Percentiles rank a stretch among this genome's conserved stretches.
These are phyloP conservation scores for Drosophila mayri DNA, from an alignment of 1,140 invertebrate species.

Conservation along the genomic window DNA sequence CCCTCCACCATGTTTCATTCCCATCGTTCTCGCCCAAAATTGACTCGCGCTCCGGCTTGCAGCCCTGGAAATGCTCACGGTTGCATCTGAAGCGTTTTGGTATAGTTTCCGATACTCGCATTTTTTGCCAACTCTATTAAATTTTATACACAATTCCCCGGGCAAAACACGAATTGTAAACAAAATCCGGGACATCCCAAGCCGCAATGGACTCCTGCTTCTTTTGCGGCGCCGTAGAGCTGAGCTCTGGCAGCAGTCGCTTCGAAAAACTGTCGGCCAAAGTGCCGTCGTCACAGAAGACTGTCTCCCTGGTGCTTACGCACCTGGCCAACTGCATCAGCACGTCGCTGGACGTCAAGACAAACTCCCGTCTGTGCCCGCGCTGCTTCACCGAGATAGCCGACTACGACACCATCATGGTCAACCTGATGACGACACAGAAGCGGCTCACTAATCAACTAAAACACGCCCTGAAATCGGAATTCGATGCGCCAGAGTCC, in stretches of 20 bases:
- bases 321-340: conserved; percentile 76
- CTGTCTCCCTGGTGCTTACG: conserved; percentile 65
- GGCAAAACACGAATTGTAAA: conserved; percentile 34
- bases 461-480: conserved; percentile 58
- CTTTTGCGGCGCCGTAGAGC: conserved; percentile 70
- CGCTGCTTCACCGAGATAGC: conserved; percentile 70
- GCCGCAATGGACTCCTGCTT: conserved; percentile 64
- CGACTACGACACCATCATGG: conserved; percentile 78
- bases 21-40: not conserved
- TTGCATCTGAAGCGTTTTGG: conserved; percentile 46
- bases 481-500: conserved; percentile 36
- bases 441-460: conserved; percentile 65
- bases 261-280: conserved; percentile 58
- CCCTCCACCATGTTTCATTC: not conserved
- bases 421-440: conserved; percentile 74
- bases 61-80: conserved; percentile 34
- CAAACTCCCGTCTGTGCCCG: conserved; percentile 52
- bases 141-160: conserved; percentile 37
- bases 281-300: conserved; percentile 72
- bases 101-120: conserved; percentile 43
- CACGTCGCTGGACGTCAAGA: conserved; percentile 53
- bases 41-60: not conserved
- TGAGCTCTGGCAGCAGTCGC: conserved; percentile 28
- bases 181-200: conserved; percentile 37
- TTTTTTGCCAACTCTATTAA: conserved; percentile 52